Evolutionary conservation across 1,140 invertebrate species (phyloP).

Genomic region (Eupristina koningsbergeri): DNA sequence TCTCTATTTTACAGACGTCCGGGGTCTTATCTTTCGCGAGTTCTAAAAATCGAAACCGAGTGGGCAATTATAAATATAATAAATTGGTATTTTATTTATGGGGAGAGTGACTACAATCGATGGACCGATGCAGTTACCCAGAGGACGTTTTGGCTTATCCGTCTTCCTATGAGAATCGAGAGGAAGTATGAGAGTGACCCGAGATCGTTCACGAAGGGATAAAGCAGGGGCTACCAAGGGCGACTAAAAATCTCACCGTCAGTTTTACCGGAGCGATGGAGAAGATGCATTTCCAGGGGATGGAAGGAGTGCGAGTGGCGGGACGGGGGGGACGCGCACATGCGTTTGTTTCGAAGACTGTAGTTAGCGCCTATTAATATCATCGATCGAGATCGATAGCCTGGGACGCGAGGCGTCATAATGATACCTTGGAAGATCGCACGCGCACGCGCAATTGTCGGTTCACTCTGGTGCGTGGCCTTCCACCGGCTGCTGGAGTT

Average conservation of each 20-base stretch:
- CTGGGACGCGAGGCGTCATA: constrained; percentile 66
- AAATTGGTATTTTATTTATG: too few species aligned
- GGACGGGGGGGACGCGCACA: constrained; percentile 46
- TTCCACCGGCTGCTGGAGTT: constrained; percentile 54
- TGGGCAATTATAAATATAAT: too few species aligned
- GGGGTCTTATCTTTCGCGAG: too few species aligned
- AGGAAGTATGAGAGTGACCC: too few species aligned
- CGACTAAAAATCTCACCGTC: neutral
- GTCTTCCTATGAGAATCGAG: too few species aligned
- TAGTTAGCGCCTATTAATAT: constrained; percentile 72
- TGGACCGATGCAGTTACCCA: too few species aligned
- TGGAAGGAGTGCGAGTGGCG: too few species aligned
- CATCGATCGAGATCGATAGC: constrained; percentile 70
- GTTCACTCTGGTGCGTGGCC: neutral
- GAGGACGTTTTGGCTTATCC: too few species aligned
- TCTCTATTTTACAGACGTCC: too few species aligned
- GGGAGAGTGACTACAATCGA: too few species aligned
- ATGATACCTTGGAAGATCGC: constrained; percentile 63
- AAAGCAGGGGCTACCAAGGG: neutral
- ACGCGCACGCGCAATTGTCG: neutral
- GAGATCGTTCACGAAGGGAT: neutral
- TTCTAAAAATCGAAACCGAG: too few species aligned
- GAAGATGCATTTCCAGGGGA: neutral
- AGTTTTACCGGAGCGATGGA: too few species aligned
- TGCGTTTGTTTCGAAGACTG: constrained; percentile 60